Percentiles rank a stretch among this genome's conserved stretches.
These are phyloP conservation scores for Plebejus melissa DNA, from an alignment of 2,888 invertebrate species.

Conservation along the genomic window DNA sequence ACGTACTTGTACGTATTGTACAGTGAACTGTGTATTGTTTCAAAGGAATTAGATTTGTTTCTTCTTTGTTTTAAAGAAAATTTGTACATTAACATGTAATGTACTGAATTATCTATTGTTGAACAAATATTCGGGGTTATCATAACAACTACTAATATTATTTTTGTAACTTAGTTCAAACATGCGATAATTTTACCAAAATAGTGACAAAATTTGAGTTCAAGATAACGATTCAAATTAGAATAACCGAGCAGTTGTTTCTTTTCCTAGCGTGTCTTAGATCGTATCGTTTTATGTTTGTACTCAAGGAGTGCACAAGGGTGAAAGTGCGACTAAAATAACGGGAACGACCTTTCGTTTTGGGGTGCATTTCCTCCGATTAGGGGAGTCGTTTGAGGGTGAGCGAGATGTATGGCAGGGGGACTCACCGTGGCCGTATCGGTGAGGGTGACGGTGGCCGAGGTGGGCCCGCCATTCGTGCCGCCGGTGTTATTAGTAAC, in stretches of 20 bases:
- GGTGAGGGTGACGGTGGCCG: constrained; percentile 74
- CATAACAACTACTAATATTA: background rate
- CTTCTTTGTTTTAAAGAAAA: background rate
- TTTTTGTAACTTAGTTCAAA: background rate
- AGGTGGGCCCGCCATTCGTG: constrained; percentile 64
- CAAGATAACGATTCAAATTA: constrained; percentile 16
- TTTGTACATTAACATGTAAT: background rate
- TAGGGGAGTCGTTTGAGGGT: constrained; percentile 71
- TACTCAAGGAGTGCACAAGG: constrained; percentile 29
- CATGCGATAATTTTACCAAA: background rate
- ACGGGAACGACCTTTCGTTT: constrained; percentile 52
- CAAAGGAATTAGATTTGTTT: background rate
- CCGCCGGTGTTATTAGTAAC: constrained; percentile 50
- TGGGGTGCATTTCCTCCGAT: constrained; percentile 66
- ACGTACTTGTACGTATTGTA: background rate
- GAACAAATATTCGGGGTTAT: background rate
- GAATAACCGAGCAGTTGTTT: background rate
- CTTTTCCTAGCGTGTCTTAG: background rate
- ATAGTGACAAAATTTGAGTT: background rate
- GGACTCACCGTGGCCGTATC: constrained; percentile 79
- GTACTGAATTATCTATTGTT: too few species aligned
- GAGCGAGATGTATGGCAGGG: constrained; percentile 61
- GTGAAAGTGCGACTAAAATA: constrained; percentile 53
- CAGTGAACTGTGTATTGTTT: background rate
- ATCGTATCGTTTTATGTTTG: constrained; percentile 11